A percentile compares a stretch with the other conserved stretches of the same genome.
Evolutionary conservation across 2,888 invertebrate genomes (phyloP).

Genomic region (Homarus gammarus): DNA sequence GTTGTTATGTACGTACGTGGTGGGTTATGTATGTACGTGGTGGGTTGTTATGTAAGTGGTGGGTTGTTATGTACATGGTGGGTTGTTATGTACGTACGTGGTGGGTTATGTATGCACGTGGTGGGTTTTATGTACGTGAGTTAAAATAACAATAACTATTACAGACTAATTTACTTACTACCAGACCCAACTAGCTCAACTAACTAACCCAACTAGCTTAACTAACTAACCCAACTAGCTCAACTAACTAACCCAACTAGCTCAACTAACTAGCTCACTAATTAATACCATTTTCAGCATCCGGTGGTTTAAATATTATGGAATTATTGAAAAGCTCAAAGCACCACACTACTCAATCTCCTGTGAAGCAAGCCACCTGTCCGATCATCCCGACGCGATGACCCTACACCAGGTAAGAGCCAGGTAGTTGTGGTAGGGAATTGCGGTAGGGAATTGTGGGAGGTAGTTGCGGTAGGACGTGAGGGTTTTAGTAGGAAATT

Average conservation of each 20-base stretch:
- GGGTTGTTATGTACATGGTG: too few relatives aligned
- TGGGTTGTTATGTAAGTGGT: background rate
- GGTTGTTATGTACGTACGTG: too few relatives aligned
- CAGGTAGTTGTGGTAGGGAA: background rate
- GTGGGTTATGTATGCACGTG: background rate
- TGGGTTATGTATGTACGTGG: slow-evolving; percentile 53
- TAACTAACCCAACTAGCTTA: too few relatives aligned
- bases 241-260: background rate
- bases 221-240: too few relatives aligned
- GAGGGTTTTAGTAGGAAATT: background rate
- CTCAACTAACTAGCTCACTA: background rate
- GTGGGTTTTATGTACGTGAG: background rate
- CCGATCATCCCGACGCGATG: background rate
- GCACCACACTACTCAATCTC: background rate
- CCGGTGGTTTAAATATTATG: background rate
- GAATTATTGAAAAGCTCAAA: background rate
- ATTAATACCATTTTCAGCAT: background rate
- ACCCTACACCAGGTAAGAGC: background rate
- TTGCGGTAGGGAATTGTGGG: too few relatives aligned
- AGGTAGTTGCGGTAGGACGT: background rate
- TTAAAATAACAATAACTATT: background rate
- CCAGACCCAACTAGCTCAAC: too few relatives aligned
- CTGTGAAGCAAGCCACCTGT: background rate
- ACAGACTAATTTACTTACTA: background rate
- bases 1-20: too few relatives aligned